A percentile compares a stretch with the other conserved stretches of the same genome.
Evolutionary conservation across 2,888 invertebrate species (phyloP).

Genomic region (Aphidoletes aphidimyza): DNA sequence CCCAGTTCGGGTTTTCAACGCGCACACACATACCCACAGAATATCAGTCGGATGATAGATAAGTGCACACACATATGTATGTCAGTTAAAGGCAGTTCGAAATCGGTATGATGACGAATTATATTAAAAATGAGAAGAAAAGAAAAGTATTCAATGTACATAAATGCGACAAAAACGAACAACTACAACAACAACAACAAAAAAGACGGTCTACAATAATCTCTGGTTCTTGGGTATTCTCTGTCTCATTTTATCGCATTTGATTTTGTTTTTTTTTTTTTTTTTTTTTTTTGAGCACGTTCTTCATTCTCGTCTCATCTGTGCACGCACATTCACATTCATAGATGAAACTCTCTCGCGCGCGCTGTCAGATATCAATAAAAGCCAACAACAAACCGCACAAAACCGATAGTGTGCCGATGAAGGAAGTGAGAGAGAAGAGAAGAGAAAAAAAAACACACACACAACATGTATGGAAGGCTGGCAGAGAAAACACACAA

Average conservation of each 20-base stretch:
- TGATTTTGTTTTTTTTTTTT: not conserved
- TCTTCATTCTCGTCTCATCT: no score
- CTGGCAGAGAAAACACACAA: constrained; percentile 33
- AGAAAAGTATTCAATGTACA: constrained; percentile 29
- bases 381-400: constrained; percentile 19
- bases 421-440: no score
- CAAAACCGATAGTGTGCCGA: not conserved
- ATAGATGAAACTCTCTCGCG: constrained; percentile 35
- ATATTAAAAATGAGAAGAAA: constrained; percentile 41
- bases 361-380: constrained; percentile 49
- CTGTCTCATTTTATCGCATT: not conserved
- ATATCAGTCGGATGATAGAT: not conserved
- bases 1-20: constrained; percentile 5
- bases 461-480: constrained; percentile 42
- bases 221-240: no score
- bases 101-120: not conserved
- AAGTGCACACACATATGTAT: constrained; percentile 35
- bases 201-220: constrained; percentile 35
- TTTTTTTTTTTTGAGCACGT: no score
- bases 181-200: not conserved
- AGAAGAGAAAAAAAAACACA: no score
- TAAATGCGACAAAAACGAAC: no score
- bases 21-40: not conserved
- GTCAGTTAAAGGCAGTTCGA: not conserved
- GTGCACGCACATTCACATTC: not conserved